phyloP scores from a whole-genome alignment of 2,888 invertebrate species.

The Pandemis corylana region DNA sequence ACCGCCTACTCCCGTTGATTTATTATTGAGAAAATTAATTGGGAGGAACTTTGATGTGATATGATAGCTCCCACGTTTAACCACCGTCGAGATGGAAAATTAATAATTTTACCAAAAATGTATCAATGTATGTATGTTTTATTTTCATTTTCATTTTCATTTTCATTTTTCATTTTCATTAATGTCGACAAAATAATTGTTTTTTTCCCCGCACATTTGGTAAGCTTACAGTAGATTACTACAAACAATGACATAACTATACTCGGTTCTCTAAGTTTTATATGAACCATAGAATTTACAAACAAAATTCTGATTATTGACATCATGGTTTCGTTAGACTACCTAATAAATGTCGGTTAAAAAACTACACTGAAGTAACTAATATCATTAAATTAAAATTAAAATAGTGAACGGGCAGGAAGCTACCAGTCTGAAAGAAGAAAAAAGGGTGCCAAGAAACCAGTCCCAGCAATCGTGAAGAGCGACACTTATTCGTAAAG shows the following conservation, averaged over 20 bases:
- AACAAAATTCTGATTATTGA: too few relatives aligned
- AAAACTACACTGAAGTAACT: too few relatives aligned
- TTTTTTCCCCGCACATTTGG: neutral
- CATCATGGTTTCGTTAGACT: too few relatives aligned
- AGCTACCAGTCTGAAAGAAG: neutral
- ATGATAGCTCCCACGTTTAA: conserved; percentile 50
- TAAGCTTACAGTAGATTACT: too few relatives aligned
- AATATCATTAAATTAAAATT: too few relatives aligned
- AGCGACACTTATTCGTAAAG: conserved; percentile 41
- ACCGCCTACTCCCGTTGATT: conserved; percentile 62
- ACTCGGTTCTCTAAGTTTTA: neutral
- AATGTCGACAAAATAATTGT: neutral
- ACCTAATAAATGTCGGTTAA: too few relatives aligned
- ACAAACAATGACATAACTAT: too few relatives aligned
- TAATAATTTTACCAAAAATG: conserved; percentile 12
- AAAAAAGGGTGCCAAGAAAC: conserved; percentile 28
- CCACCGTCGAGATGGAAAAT: conserved; percentile 36
- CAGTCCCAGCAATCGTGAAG: conserved; percentile 21
- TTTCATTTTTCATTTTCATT: too few relatives aligned
- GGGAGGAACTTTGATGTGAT: conserved; percentile 53
- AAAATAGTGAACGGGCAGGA: too few relatives aligned
- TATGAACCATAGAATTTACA: too few relatives aligned
- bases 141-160: too few relatives aligned
- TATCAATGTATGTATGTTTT: too few relatives aligned
- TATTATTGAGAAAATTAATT: conserved; percentile 70